Evolutionary conservation across 2,888 invertebrate genomes (phyloP), one percentile per base, ranked within the genome.

Genomic region (Ornithoptera alexandrae): DNA sequence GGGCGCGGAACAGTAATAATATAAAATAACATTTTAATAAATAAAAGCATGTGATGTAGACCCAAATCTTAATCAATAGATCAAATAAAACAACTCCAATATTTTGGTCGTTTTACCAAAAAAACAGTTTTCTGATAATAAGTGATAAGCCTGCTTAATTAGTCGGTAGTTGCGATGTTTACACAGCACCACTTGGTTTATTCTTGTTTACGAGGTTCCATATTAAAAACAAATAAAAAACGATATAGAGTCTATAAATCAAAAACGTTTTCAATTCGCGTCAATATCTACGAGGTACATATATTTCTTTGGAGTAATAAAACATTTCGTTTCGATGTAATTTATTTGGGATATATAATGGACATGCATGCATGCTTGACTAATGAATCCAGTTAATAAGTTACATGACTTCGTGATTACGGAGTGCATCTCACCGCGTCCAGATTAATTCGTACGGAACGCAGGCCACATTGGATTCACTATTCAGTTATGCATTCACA

Each of bases 381-480:
- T 53, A 69, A 62, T 62, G 62, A 62, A 59, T 69, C 18, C 58
- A 46, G 71, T 64, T 71, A 72, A 68, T 73, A 74, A 67, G 71
- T 72, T 68, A 66, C 71, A 68, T 72, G 68, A 65, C n/a, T 36
- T 72, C 73, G 74, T 77, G 83, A 85, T 85, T 80, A 84, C 71
- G 46, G 71, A 63, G 73, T 59, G 70, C 78, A 83, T 73, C 71
- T 72, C 74, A 68, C 78, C 83, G 80, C 63, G 77, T 75, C 83
- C 77, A 67, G 60, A 70, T 70, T 75, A 74, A 75, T 70, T 75
- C 77, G 74, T 62, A 75, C 77, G 76, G 76, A 82, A 81, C 79
- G 73, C 69, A 5, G 72, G 72, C 68, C 71, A 73, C 70, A 72
- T 73, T 74, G 72, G 70, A 72, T 70, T 67, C 67, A 71, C 71